These are phyloP conservation scores for Mythimna lalbum DNA, from an alignment of 2,888 invertebrate genomes.

Conservation along the genomic window DNA sequence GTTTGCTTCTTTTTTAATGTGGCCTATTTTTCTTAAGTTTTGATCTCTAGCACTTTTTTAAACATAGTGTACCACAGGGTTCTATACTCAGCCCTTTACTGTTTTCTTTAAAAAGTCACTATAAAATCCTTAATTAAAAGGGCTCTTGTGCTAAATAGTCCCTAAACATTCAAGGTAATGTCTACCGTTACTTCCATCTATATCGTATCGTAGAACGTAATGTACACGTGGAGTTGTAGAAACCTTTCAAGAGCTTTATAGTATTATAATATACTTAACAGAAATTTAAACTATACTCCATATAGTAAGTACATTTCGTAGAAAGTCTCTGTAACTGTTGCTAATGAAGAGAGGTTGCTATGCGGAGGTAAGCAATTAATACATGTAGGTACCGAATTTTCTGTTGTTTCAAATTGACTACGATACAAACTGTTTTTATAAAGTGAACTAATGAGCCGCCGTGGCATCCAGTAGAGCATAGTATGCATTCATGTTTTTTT, in stretches of 20 bases:
- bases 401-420: slow-evolving; percentile 2
- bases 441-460: no score
- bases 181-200: neutral
- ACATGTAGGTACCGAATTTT: neutral
- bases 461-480: no score
- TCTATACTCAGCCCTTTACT: neutral
- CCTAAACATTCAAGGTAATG: slow-evolving; percentile 8
- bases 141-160: neutral
- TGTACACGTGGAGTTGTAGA: slow-evolving; percentile 7
- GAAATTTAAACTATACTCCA: neutral
- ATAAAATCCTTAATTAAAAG: neutral
- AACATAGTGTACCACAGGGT: slow-evolving; percentile 10
- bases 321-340: slow-evolving; percentile 1
- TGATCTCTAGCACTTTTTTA: neutral
- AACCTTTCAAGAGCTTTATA: neutral
- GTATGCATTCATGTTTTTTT: no score
- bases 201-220: neutral
- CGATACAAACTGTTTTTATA: neutral
- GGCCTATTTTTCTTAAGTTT: neutral
- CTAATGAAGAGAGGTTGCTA: neutral
- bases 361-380: neutral
- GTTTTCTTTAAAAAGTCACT: neutral
- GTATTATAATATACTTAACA: neutral
- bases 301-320: neutral
- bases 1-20: neutral